phyloP scores from a whole-genome alignment of 2,113 vertebrate species.

The Octodon degus region DNA sequence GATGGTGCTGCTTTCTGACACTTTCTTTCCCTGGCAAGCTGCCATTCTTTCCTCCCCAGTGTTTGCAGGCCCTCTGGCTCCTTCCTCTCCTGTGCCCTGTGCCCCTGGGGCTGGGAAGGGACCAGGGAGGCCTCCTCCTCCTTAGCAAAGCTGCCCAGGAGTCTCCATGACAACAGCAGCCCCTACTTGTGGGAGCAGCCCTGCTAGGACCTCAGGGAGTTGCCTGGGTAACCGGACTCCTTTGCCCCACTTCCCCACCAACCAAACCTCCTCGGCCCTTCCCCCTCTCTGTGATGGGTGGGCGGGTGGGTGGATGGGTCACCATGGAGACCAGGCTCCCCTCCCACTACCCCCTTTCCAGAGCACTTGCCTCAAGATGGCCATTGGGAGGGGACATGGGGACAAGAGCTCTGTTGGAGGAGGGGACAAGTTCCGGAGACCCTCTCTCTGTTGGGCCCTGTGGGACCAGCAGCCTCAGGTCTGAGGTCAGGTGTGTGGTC shows the following conservation, averaged over 20 bases:
- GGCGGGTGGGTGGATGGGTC: slow-evolving; percentile 50
- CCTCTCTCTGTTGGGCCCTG: neutral
- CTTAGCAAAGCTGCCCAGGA: neutral
- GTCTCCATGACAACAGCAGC: slow-evolving; percentile 79
- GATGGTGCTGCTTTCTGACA: slow-evolving; percentile 21
- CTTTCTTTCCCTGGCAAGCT: slow-evolving; percentile 36
- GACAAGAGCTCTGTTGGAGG: neutral
- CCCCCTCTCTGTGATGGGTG: neutral
- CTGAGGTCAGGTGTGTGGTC: neutral
- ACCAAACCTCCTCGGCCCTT: slow-evolving; percentile 58
- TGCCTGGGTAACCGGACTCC: slow-evolving; percentile 79
- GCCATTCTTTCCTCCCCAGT: neutral
- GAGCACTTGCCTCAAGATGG: neutral
- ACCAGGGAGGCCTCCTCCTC: neutral
- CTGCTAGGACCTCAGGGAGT: slow-evolving; percentile 72
- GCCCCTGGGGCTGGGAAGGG: slow-evolving; percentile 32
- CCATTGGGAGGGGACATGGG: neutral
- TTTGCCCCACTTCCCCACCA: slow-evolving; percentile 75
- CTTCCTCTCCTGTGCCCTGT: neutral
- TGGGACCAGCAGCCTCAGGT: no score
- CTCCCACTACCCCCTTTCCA: neutral
- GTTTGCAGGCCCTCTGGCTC: slow-evolving; percentile 19
- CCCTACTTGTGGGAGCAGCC: slow-evolving; percentile 63
- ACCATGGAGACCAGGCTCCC: slow-evolving; percentile 59
- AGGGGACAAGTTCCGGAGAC: neutral